Percentiles rank a stretch among this genome's conserved stretches.
phyloP scores from a whole-genome alignment of 2,797 vertebrate species.

The Pyrocephalus nanus region DNA sequence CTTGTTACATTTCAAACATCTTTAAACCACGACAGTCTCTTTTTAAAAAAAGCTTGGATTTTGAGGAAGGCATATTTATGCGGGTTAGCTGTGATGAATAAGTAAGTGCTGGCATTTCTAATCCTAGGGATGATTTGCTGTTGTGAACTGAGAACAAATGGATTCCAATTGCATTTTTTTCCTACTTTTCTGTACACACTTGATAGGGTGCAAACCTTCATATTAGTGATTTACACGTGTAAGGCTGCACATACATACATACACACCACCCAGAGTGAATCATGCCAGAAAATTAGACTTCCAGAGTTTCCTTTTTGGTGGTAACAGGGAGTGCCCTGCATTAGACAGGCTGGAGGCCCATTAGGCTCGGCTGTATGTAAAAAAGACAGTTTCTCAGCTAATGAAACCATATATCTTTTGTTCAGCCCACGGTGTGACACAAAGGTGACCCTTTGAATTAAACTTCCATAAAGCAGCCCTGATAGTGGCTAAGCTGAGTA shows the following conservation, averaged over 20 bases:
- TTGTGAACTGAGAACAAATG: not conserved
- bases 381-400: constrained; percentile 17
- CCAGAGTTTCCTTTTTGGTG: not conserved
- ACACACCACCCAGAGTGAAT: not conserved
- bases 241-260: not conserved
- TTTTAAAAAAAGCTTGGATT: not conserved
- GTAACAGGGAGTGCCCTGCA: not conserved
- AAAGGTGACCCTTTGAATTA: constrained; percentile 48
- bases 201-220: not conserved
- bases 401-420: constrained; percentile 13
- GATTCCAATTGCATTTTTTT: not conserved
- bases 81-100: not conserved
- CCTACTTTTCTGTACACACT: not conserved
- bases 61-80: not conserved
- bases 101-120: not conserved
- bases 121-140: not conserved
- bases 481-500: not conserved
- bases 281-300: not conserved
- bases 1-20: not conserved
- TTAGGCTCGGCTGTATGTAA: constrained; percentile 16
- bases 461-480: constrained; percentile 18
- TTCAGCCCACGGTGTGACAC: not conserved
- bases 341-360: not conserved
- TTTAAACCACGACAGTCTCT: not conserved
- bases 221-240: not conserved